Evolutionary conservation across 92 coral and sea anemone genomes (phyloP).

Genomic region (Epizoanthus stellaris): DNA sequence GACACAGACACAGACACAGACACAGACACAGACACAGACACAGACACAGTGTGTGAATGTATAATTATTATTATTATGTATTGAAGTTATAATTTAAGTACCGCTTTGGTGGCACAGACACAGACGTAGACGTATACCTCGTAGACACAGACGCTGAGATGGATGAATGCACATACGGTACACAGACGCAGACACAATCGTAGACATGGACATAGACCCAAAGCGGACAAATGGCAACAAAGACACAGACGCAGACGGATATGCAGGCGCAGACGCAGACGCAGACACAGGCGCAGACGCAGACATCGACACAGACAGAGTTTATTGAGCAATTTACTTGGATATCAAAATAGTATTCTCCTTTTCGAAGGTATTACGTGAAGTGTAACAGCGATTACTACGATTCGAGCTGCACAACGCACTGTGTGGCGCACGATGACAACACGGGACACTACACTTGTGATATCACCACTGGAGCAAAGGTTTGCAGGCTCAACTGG

Average conservation of each 20-base stretch:
- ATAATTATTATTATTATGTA: too few species aligned
- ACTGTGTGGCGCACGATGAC: constrained; percentile 74
- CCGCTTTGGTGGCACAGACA: neutral
- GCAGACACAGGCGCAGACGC: neutral
- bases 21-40: neutral
- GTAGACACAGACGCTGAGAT: neutral
- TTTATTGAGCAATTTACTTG: neutral
- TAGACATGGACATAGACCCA: too few species aligned
- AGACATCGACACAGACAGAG: neutral
- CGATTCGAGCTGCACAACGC: constrained; percentile 76
- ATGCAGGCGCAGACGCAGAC: too few species aligned
- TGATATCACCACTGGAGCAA: constrained; percentile 59
- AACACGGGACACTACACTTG: constrained; percentile 84
- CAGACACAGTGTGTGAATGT: too few species aligned
- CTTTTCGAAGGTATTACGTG: constrained; percentile 57
- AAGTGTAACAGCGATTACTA: constrained; percentile 84
- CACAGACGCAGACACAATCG: neutral
- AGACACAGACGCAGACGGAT: too few species aligned
- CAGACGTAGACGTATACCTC: neutral
- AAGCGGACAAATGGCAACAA: too few species aligned
- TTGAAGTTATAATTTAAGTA: too few species aligned
- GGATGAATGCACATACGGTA: too few species aligned
- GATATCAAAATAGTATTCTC: neutral
- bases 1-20: neutral
- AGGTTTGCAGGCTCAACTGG: constrained; percentile 65